These are phyloP conservation scores for Ecliptopera silaceata DNA, from an alignment of 2,888 invertebrate species.

Conservation along the genomic window DNA sequence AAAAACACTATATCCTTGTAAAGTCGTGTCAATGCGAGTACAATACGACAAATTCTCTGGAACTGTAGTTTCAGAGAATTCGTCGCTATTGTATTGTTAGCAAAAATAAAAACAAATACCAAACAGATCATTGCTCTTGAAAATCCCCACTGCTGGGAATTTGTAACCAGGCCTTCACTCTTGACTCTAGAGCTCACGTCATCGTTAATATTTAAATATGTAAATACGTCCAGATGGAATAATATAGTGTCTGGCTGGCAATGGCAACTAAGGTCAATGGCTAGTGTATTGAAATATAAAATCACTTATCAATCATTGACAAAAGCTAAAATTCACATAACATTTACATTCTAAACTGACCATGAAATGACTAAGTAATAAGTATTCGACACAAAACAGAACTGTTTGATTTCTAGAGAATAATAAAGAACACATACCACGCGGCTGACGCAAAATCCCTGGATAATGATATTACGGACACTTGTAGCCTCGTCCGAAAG, in stretches of 20 bases:
- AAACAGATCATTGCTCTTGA: too few species aligned
- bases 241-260: not conserved
- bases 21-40: too few species aligned
- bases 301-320: not conserved
- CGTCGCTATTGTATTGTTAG: not conserved
- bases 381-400: not conserved
- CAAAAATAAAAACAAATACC: too few species aligned
- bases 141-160: too few species aligned
- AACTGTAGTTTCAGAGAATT: too few species aligned
- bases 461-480: not conserved
- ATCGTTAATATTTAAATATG: not conserved
- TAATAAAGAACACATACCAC: not conserved
- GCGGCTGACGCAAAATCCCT: not conserved
- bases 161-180: too few species aligned
- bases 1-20: not conserved
- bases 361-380: not conserved
- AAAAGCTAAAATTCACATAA: not conserved
- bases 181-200: not conserved
- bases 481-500: conserved; percentile 4
- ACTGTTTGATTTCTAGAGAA: not conserved
- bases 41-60: too few species aligned
- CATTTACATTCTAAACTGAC: too few species aligned
- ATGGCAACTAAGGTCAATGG: conserved; percentile 5
- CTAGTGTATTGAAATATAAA: not conserved
- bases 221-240: not conserved